Conservation (phyloP, 2,888 invertebrate genomes). For the Ormia ochracea region DNA sequence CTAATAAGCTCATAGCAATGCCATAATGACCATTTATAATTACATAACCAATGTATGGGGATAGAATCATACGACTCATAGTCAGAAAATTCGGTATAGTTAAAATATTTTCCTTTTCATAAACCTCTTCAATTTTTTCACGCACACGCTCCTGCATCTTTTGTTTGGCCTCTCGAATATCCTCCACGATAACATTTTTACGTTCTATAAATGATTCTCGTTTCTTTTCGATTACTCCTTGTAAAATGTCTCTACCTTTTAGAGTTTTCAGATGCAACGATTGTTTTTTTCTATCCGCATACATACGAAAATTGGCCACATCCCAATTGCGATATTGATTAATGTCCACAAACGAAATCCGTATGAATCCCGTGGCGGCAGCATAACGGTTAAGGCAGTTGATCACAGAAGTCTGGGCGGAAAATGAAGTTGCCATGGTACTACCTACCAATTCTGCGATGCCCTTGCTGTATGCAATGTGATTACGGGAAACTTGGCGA, state of each 20-base stretch:
- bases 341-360: slow-evolving; percentile 74
- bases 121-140: slow-evolving; percentile 83
- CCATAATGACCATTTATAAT: slow-evolving; percentile 89
- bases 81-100: slow-evolving; percentile 96
- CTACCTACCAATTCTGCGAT: slow-evolving; percentile 71
- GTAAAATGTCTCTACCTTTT: slow-evolving; percentile 78
- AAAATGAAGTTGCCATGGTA: slow-evolving; percentile 64
- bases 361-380: slow-evolving; percentile 74
- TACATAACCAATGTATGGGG: slow-evolving; percentile 93
- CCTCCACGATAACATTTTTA: slow-evolving; percentile 82
- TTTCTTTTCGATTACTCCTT: slow-evolving; percentile 81
- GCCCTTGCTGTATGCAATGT: slow-evolving; percentile 68
- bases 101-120: slow-evolving; percentile 87
- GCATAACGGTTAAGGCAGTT: slow-evolving; percentile 75
- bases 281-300: slow-evolving; percentile 74
- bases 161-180: slow-evolving; percentile 83
- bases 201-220: slow-evolving; percentile 81
- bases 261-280: slow-evolving; percentile 71
- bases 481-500: slow-evolving; percentile 71
- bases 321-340: slow-evolving; percentile 74
- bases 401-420: slow-evolving; percentile 65
- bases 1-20: slow-evolving; percentile 88
- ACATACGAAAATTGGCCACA: slow-evolving; percentile 71
- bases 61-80: slow-evolving; percentile 87
- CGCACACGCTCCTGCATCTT: slow-evolving; percentile 85